phyloP scores from a whole-genome alignment of 2,797 vertebrate species.

The Molothrus ater region DNA sequence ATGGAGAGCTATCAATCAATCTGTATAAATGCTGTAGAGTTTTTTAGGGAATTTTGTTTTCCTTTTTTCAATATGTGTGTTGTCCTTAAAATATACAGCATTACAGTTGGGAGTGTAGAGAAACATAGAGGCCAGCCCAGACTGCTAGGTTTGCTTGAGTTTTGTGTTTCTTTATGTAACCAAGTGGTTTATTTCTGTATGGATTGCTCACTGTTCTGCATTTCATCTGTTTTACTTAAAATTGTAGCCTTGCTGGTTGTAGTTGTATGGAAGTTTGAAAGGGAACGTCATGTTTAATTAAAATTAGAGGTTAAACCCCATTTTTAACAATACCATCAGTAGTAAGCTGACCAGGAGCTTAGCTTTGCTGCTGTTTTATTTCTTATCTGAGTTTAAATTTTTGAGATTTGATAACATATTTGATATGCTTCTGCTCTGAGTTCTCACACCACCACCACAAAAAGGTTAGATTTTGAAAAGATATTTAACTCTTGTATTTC shows the following conservation, averaged over 20 bases:
- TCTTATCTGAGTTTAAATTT: background rate
- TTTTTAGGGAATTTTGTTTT: background rate
- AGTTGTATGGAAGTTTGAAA: background rate
- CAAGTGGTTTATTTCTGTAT: background rate
- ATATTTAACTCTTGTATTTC: background rate
- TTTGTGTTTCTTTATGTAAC: background rate
- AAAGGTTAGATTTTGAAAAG: background rate
- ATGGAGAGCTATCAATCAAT: background rate
- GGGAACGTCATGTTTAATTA: background rate
- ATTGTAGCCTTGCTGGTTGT: background rate
- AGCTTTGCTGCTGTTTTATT: background rate
- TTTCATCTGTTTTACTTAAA: background rate
- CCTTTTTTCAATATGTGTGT: background rate
- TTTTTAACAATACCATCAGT: background rate
- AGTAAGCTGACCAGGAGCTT: background rate
- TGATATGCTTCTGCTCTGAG: background rate
- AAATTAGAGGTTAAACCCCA: background rate
- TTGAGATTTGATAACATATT: background rate
- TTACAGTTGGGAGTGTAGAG: background rate
- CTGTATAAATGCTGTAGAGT: background rate
- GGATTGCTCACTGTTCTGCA: background rate
- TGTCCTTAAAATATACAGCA: background rate
- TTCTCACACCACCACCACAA: background rate
- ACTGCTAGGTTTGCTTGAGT: background rate
- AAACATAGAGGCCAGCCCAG: background rate